Percentiles rank a stretch among this genome's conserved stretches.
phyloP scores from a whole-genome alignment of 2,113 vertebrate species.

The Myocastor coypus region DNA sequence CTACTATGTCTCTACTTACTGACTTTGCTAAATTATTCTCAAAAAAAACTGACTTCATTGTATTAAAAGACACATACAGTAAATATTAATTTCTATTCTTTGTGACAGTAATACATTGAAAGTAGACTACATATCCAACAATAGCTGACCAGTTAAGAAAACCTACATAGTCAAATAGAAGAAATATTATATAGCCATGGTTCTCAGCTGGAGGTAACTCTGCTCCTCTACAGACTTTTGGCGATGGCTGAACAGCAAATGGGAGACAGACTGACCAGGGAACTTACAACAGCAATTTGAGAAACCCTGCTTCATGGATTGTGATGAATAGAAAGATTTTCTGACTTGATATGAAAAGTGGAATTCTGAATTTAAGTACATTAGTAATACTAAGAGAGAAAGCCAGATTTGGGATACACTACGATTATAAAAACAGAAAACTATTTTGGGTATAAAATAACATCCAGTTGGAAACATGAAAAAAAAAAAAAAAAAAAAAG shows the following conservation, averaged over 20 bases:
- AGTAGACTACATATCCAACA: not conserved
- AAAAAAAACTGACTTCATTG: not conserved
- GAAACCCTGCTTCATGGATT: not conserved
- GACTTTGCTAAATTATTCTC: constrained; percentile 8
- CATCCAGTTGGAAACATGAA: not conserved
- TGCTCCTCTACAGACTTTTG: not conserved
- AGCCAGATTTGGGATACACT: not conserved
- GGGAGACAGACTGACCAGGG: not conserved
- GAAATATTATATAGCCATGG: not conserved
- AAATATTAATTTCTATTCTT: not conserved
- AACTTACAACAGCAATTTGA: not conserved
- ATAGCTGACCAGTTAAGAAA: not conserved
- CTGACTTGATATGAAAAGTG: not conserved
- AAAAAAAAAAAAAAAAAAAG: too few relatives aligned
- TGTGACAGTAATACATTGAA: not conserved
- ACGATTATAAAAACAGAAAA: not conserved
- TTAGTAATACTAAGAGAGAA: not conserved
- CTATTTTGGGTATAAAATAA: not conserved
- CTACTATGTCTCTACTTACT: not conserved
- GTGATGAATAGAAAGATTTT: not conserved
- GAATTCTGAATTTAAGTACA: not conserved
- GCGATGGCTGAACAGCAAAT: not conserved
- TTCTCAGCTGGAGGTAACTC: not conserved
- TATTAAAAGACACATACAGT: not conserved
- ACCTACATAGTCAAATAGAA: not conserved